phyloP scores from a whole-genome alignment of 1,140 invertebrate genomes.

The Hypsibius dujardini region DNA sequence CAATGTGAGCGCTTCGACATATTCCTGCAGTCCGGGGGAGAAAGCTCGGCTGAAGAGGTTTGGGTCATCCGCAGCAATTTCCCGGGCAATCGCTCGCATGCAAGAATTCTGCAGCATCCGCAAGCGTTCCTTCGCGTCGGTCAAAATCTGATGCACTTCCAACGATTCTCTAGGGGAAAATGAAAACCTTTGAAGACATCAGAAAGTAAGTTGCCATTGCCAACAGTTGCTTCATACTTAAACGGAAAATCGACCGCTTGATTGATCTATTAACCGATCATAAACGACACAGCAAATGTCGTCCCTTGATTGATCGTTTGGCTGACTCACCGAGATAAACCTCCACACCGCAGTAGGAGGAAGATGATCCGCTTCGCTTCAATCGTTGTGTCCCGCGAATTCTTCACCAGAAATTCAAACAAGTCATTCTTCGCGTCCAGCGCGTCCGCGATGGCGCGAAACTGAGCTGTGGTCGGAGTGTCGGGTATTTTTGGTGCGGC shows the following conservation, averaged over 20 bases:
- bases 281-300: no score
- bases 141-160: slow-evolving; percentile 33
- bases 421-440: slow-evolving; percentile 63
- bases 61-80: slow-evolving; percentile 49
- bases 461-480: slow-evolving; percentile 39
- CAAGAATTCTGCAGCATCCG: slow-evolving; percentile 26
- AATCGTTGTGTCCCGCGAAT: slow-evolving; percentile 70
- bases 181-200: no score
- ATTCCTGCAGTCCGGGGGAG: slow-evolving; percentile 59
- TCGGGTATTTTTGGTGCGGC: background rate
- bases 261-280: no score
- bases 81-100: slow-evolving; percentile 42
- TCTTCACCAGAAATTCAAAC: slow-evolving; percentile 62
- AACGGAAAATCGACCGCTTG: no score
- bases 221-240: no score
- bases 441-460: slow-evolving; percentile 46
- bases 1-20: slow-evolving; percentile 62
- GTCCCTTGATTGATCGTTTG: no score
- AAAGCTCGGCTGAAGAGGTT: slow-evolving; percentile 57
- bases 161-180: slow-evolving; percentile 41
- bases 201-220: no score
- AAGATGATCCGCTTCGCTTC: slow-evolving; percentile 79
- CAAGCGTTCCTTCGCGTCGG: slow-evolving; percentile 24
- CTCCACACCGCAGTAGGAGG: slow-evolving; percentile 43
- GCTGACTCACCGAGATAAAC: no score